Conservation (phyloP, 2,797 vertebrate genomes). For the Macropodus opercularis region DNA sequence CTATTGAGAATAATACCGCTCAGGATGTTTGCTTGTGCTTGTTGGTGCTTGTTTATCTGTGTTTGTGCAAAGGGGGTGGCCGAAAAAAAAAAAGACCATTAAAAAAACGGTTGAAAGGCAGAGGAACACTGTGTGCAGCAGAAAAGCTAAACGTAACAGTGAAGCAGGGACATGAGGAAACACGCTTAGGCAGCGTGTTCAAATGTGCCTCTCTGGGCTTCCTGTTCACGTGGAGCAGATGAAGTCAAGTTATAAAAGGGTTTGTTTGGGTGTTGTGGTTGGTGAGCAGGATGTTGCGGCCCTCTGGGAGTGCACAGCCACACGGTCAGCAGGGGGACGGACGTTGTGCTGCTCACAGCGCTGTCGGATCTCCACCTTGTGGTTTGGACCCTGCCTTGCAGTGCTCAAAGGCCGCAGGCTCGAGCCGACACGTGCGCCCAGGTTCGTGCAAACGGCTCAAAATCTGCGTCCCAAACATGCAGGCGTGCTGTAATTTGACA, state of each 20-base stretch:
- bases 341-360: conserved; percentile 24
- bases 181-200: conserved; percentile 29
- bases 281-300: conserved; percentile 63
- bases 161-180: conserved; percentile 22
- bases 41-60: conserved; percentile 71
- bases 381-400: conserved; percentile 62
- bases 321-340: conserved; percentile 51
- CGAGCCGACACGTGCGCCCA: conserved; percentile 29
- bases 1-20: conserved; percentile 57
- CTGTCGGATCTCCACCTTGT: conserved; percentile 73
- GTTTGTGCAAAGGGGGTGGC: conserved; percentile 47
- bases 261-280: conserved; percentile 67
- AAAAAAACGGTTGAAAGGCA: conserved; percentile 38
- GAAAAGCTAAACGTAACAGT: conserved; percentile 51
- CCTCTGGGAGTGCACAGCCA: conserved; percentile 43
- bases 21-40: conserved; percentile 70
- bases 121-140: conserved; percentile 14
- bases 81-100: neutral
- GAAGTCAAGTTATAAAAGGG: conserved; percentile 29
- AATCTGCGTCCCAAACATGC: conserved; percentile 3
- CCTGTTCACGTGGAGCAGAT: conserved; percentile 48
- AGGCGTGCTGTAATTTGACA: too few relatives aligned
- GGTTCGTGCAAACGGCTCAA: conserved; percentile 8
- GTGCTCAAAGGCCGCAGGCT: conserved; percentile 16
- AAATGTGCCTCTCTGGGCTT: conserved; percentile 38